phyloP scores from a whole-genome alignment of 2,113 vertebrate species.

The Dipodomys ordii region DNA sequence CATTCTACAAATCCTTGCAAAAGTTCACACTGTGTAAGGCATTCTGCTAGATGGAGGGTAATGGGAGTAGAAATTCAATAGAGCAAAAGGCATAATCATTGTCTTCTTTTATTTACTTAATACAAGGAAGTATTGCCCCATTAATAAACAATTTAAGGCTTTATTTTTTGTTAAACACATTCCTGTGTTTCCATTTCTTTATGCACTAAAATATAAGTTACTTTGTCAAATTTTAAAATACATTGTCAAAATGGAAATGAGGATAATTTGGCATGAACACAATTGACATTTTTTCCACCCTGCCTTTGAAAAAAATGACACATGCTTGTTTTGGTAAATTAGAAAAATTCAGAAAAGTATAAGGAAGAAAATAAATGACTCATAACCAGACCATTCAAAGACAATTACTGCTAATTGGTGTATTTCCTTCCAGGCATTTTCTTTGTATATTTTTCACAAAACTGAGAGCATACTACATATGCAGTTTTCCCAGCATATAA shows the following conservation, averaged over 20 bases:
- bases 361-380: constrained; percentile 80
- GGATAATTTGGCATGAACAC: constrained; percentile 34
- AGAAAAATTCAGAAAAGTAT: constrained; percentile 72
- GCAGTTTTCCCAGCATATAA: constrained; percentile 66
- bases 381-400: constrained; percentile 75
- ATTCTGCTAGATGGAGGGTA: neutral
- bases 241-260: constrained; percentile 60
- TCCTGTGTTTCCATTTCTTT: constrained; percentile 49
- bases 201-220: constrained; percentile 49
- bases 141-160: constrained; percentile 42
- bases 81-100: neutral
- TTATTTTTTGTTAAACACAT: constrained; percentile 18
- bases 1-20: constrained; percentile 20
- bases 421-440: constrained; percentile 73
- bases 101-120: constrained; percentile 33
- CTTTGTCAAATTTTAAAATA: constrained; percentile 72
- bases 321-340: constrained; percentile 71
- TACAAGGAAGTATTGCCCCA: neutral
- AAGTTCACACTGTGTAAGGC: neutral
- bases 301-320: neutral
- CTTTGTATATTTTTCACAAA: constrained; percentile 70
- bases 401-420: constrained; percentile 79
- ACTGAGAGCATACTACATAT: constrained; percentile 60
- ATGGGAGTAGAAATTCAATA: neutral
- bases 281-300: constrained; percentile 10